These are phyloP conservation scores for Allygus modestus DNA, from an alignment of 2,888 invertebrate genomes.

Conservation along the genomic window DNA sequence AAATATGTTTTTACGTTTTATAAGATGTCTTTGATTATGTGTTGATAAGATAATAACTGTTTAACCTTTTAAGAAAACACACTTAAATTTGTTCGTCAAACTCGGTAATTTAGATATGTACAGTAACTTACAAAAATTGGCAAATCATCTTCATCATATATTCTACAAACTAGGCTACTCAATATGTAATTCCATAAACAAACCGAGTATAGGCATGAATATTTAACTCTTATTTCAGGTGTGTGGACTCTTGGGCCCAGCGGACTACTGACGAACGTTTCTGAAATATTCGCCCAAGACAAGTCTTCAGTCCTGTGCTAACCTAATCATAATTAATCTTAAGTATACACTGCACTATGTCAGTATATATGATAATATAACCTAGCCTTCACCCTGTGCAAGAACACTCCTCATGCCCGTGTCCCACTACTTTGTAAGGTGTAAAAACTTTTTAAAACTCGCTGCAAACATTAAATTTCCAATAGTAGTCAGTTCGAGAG, in stretches of 20 bases:
- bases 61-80: too few relatives aligned
- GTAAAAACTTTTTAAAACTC: slow-evolving; percentile 46
- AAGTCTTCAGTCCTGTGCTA: slow-evolving; percentile 51
- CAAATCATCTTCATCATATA: too few relatives aligned
- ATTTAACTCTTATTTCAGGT: too few relatives aligned
- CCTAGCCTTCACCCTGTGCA: slow-evolving; percentile 63
- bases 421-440: slow-evolving; percentile 54
- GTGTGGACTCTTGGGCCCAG: slow-evolving; percentile 28
- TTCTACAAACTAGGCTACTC: too few relatives aligned
- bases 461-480: slow-evolving; percentile 57
- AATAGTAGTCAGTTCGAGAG: background rate
- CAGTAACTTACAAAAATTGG: too few relatives aligned
- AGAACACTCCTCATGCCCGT: slow-evolving; percentile 47
- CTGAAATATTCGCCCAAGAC: slow-evolving; percentile 33
- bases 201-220: too few relatives aligned
- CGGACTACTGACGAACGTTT: slow-evolving; percentile 16
- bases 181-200: too few relatives aligned
- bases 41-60: too few relatives aligned
- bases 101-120: too few relatives aligned
- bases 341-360: slow-evolving; percentile 64
- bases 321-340: slow-evolving; percentile 62
- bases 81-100: too few relatives aligned
- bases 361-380: slow-evolving; percentile 62
- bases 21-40: too few relatives aligned
- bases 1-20: too few relatives aligned